Evolutionary conservation across 2,797 vertebrate species (phyloP).

Genomic region (Hippopotamyrus pictus): DNA sequence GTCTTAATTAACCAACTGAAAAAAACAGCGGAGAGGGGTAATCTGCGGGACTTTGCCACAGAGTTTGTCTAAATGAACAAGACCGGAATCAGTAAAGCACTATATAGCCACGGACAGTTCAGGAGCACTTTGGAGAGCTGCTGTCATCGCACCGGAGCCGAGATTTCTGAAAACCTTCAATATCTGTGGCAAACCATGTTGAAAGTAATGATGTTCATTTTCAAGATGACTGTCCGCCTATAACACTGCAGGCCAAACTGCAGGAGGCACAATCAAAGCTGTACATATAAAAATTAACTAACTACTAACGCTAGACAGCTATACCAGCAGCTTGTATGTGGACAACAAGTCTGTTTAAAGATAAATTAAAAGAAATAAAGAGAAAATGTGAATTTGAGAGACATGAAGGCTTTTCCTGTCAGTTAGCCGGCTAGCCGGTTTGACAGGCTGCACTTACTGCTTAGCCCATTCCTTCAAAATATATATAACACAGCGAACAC

Average conservation of each 20-base stretch:
- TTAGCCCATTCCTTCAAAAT: background rate
- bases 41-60: background rate
- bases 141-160: background rate
- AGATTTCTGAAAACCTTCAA: background rate
- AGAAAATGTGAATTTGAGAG: background rate
- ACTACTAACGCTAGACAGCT: background rate
- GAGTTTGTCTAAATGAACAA: background rate
- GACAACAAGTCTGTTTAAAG: background rate
- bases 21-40: background rate
- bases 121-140: background rate
- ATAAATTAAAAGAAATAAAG: background rate
- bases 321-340: background rate
- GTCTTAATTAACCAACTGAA: background rate
- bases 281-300: background rate
- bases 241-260: background rate
- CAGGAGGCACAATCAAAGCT: background rate
- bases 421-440: constrained; percentile 3
- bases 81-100: background rate
- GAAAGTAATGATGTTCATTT: background rate
- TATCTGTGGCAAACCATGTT: background rate
- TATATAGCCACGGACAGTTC: background rate
- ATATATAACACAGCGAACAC: background rate
- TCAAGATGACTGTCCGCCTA: background rate
- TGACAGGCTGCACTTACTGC: constrained; percentile 10
- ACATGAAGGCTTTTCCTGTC: background rate